These are phyloP conservation scores for Umimayanthus kanabou DNA, from an alignment of 92 coral and sea anemone genomes.

Conservation along the genomic window DNA sequence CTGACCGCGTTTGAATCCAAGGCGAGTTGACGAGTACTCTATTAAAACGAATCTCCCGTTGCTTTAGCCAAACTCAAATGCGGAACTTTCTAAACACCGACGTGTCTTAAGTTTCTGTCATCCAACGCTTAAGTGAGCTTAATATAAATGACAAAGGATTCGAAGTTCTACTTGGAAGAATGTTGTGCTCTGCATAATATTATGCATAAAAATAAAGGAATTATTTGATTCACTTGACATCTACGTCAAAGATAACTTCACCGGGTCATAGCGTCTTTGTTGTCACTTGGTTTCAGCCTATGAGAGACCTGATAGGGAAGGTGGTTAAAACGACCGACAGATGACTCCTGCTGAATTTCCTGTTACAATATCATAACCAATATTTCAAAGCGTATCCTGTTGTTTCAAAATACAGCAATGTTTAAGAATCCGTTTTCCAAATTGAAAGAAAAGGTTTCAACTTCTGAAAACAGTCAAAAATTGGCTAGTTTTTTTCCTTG, in stretches of 20 bases:
- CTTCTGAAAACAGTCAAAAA: neutral
- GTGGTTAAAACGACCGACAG: neutral
- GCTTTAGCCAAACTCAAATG: neutral
- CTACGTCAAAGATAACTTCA: neutral
- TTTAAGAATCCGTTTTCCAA: neutral
- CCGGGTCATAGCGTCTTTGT: neutral
- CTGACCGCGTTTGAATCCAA: neutral
- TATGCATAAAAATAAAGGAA: constrained; percentile 33
- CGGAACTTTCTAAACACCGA: constrained; percentile 28
- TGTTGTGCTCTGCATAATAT: constrained; percentile 9
- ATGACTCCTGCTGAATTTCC: neutral
- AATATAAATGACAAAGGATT: constrained; percentile 21
- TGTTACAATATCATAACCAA: neutral
- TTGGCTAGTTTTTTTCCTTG: neutral
- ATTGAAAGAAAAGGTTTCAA: neutral
- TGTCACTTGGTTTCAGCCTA: neutral
- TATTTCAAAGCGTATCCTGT: no score
- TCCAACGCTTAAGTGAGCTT: neutral
- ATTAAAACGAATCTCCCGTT: neutral
- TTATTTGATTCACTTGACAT: neutral
- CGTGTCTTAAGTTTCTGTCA: constrained; percentile 18
- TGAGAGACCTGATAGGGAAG: neutral
- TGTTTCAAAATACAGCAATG: neutral
- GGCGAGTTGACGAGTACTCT: neutral
- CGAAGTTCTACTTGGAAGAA: neutral